Conservation (phyloP, 53 echinoderm and acorn worm species). For the Apostichopus leukothele region DNA sequence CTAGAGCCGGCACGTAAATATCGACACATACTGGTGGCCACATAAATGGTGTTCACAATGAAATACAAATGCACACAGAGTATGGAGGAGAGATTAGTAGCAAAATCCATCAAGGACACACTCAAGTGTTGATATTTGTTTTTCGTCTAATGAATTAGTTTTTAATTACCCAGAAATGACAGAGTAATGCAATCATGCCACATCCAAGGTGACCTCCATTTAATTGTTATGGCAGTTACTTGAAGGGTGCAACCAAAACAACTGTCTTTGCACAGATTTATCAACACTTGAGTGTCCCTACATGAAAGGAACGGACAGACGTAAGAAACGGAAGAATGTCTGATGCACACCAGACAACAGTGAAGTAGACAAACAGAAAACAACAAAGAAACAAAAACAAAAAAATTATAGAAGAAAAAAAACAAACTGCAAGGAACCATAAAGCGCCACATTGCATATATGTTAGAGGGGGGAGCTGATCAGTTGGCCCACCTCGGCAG, state of each 20-base stretch:
- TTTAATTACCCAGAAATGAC: no score
- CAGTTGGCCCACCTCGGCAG: conserved; percentile 76
- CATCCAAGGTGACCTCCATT: no score
- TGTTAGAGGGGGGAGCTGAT: conserved; percentile 7
- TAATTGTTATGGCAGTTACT: no score
- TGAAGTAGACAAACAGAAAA: conserved; percentile 9
- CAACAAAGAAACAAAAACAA: conserved; percentile 29
- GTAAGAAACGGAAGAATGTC: not conserved
- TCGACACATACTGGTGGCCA: conserved; percentile 43
- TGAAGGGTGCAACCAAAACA: no score
- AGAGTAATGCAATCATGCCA: no score
- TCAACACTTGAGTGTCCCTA: not conserved
- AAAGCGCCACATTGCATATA: conserved; percentile 23
- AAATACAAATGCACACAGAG: conserved; percentile 37
- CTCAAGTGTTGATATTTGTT: not conserved
- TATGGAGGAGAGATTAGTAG: conserved; percentile 23
- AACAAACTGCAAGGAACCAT: conserved; percentile 15
- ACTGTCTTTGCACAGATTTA: not conserved
- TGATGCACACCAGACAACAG: conserved; percentile 31
- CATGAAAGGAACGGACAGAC: conserved; percentile 6
- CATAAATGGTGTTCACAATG: conserved; percentile 13
- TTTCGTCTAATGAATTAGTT: not conserved
- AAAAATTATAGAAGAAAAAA: not conserved
- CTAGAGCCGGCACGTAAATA: not conserved
- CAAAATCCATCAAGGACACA: not conserved